Evolutionary conservation across 2,888 invertebrate genomes (phyloP), one percentile per base, ranked within the genome.

Genomic region (Cyclophora albipunctata): DNA sequence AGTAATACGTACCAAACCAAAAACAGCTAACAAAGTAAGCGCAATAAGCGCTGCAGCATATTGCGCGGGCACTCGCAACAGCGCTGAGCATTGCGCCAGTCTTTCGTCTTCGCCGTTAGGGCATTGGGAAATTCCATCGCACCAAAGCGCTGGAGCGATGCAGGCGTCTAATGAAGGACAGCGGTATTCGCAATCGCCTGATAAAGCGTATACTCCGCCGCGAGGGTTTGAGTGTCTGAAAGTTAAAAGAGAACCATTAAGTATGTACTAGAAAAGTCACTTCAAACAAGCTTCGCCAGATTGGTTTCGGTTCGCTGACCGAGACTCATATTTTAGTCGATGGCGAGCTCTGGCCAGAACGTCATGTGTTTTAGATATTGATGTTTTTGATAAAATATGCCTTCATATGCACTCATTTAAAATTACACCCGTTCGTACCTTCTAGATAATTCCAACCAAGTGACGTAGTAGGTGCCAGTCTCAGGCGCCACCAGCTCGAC

Each of bases 81-180:
- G 84, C 50, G 95, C 91, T 47, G 94, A 95, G 70, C 96, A 96
- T 73, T 95, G 94, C 7, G 93, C 90, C 55, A 95, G 90, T 3
- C 95, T 91, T 80, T 95, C 95, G 79, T 96, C 95, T 60, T 93
- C 92, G 0, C 94, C 95, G 3, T 92, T 92, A 5, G 95, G 95
- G 69, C 96, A 96, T 73, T 96, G 95, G 47, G 90, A 82, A 41
- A 91, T 78, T 20, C 95, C 95, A 67, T 95, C 95, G 68, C 95
- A 96, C 95, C 95, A 95, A 48, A 95, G 90, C 45, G 92, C 91
- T 0, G 93, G 90, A 67, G 93, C 92, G 58, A 95, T 95, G 77
- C 95, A 96, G 7, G 95, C 95, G 73, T 94, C 93, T 57, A 96
- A 79, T 50, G 95, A 95, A 3, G 93, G 91, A 72, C 96, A 96